Evolutionary conservation across 2,113 vertebrate species (phyloP).

Genomic region (Polypterus senegalus): DNA sequence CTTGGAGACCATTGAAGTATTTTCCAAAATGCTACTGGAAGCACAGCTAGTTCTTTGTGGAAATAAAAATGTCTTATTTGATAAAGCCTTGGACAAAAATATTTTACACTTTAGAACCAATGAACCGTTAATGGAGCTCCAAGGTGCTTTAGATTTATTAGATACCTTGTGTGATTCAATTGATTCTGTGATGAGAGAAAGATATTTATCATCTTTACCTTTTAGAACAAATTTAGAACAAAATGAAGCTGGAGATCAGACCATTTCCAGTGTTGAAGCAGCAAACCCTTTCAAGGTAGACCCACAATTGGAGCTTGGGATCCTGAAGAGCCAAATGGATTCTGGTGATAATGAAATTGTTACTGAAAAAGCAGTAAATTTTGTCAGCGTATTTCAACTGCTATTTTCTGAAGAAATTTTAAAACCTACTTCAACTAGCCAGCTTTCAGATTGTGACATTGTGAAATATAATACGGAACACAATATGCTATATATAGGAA

Average conservation of each 20-base stretch:
- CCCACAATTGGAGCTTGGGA: constrained; percentile 44
- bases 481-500: constrained; percentile 41
- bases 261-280: constrained; percentile 49
- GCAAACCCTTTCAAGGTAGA: constrained; percentile 51
- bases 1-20: constrained; percentile 79
- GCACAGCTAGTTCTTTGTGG: constrained; percentile 72
- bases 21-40: constrained; percentile 72
- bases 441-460: constrained; percentile 59
- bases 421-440: constrained; percentile 52
- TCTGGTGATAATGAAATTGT: constrained; percentile 36
- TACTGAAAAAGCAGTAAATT: too few relatives aligned
- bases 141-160: constrained; percentile 44
- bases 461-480: constrained; percentile 43
- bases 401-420: constrained; percentile 57
- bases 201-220: constrained; percentile 46
- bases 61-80: constrained; percentile 55
- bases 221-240: too few relatives aligned
- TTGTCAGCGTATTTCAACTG: too few relatives aligned
- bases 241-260: constrained; percentile 31
- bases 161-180: constrained; percentile 32
- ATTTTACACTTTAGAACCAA: constrained; percentile 52
- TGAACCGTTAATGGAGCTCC: constrained; percentile 53
- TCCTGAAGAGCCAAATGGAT: constrained; percentile 73
- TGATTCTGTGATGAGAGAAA: constrained; percentile 72
- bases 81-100: constrained; percentile 51